phyloP scores from a whole-genome alignment of 2,888 invertebrate genomes.

The Rhopalosiphum nymphaeae region DNA sequence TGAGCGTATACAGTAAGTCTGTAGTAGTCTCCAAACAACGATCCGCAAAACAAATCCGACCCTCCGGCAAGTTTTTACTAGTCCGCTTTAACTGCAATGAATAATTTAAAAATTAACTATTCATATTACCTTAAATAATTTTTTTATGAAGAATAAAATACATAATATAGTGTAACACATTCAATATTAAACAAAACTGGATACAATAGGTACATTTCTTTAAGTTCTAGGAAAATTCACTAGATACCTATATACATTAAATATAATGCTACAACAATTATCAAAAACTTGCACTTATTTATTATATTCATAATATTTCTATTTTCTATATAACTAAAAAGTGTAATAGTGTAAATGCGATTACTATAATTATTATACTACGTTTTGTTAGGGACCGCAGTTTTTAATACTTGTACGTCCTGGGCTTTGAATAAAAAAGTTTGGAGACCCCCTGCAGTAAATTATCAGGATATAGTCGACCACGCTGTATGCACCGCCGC shows the following conservation, averaged over 20 bases:
- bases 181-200: not conserved
- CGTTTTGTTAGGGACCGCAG: not conserved
- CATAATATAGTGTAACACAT: not conserved
- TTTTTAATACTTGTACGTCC: not conserved
- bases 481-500: not conserved
- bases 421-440: not conserved
- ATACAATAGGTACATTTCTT: too few species aligned
- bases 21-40: not conserved
- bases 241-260: too few species aligned
- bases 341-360: too few species aligned
- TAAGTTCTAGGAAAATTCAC: too few species aligned
- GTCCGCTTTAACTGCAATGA: not conserved
- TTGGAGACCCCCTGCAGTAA: not conserved
- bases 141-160: too few species aligned
- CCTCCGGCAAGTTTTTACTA: not conserved
- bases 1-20: not conserved
- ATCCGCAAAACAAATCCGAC: not conserved
- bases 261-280: too few species aligned
- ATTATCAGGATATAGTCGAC: too few species aligned
- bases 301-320: too few species aligned
- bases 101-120: not conserved
- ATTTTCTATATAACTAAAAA: too few species aligned
- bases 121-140: not conserved
- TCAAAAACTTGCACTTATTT: too few species aligned
- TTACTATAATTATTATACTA: too few species aligned